Evolutionary conservation across 2,113 vertebrate genomes (phyloP).

Genomic region (Tachysurus fulvidraco): DNA sequence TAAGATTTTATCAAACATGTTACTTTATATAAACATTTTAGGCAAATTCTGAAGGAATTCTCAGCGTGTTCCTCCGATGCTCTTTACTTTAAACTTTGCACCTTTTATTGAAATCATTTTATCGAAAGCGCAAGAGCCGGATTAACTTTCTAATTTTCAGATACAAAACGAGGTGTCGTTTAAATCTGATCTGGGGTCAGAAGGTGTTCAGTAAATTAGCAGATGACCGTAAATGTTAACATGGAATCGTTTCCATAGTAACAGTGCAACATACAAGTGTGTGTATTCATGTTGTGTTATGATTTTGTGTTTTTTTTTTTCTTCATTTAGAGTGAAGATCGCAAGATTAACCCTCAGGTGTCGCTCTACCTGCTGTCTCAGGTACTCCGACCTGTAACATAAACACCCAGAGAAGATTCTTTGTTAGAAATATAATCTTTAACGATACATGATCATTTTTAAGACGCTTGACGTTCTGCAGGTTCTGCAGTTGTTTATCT

Average conservation of each 20-base stretch:
- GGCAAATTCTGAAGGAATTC: background rate
- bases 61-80: no score
- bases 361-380: slow-evolving; percentile 97
- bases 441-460: no score
- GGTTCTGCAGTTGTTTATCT: no score
- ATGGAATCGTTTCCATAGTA: background rate
- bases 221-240: background rate
- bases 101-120: no score
- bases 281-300: background rate
- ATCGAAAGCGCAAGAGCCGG: no score
- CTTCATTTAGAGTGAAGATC: slow-evolving; percentile 80
- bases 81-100: background rate
- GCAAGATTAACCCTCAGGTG: slow-evolving; percentile 93
- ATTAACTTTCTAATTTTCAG: no score
- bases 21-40: background rate
- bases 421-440: background rate
- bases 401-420: background rate
- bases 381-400: slow-evolving; percentile 68
- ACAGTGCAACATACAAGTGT: background rate
- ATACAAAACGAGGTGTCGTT: background rate
- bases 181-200: background rate
- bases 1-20: background rate
- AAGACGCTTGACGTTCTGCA: no score
- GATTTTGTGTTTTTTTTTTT: slow-evolving; percentile 2
- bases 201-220: background rate